A percentile compares a stretch with the other conserved stretches of the same genome.
phyloP scores from a whole-genome alignment of 2,113 vertebrate species.

The Catharus fuscescens region DNA sequence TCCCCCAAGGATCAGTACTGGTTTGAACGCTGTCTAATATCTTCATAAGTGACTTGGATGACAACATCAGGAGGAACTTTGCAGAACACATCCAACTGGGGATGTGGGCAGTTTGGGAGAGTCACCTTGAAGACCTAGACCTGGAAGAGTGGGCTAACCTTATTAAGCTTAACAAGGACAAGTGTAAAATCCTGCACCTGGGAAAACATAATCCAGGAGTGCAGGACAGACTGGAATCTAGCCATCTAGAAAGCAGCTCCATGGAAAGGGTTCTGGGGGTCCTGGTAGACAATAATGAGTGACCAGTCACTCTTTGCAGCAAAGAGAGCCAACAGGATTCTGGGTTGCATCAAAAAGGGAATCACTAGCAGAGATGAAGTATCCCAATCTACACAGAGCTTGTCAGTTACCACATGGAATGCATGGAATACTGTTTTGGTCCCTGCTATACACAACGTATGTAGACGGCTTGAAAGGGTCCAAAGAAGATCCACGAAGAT shows the following conservation, averaged over 20 bases:
- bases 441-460: background rate
- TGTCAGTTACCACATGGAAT: background rate
- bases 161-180: background rate
- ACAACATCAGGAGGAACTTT: background rate
- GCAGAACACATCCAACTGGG: background rate
- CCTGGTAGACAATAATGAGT: background rate
- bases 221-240: background rate
- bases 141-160: background rate
- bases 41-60: background rate
- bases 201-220: background rate
- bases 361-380: background rate
- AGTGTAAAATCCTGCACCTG: background rate
- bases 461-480: background rate
- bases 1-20: background rate
- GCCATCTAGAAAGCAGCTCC: background rate
- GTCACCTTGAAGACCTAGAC: background rate
- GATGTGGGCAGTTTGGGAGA: background rate
- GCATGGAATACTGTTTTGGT: background rate
- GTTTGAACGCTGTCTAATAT: background rate
- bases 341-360: background rate
- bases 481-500: background rate
- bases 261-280: background rate
- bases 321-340: background rate
- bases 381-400: fast-evolving
- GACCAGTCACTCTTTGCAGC: background rate